Evolutionary conservation across 1,140 invertebrate species (phyloP).

Genomic region (Drosophila varians): DNA sequence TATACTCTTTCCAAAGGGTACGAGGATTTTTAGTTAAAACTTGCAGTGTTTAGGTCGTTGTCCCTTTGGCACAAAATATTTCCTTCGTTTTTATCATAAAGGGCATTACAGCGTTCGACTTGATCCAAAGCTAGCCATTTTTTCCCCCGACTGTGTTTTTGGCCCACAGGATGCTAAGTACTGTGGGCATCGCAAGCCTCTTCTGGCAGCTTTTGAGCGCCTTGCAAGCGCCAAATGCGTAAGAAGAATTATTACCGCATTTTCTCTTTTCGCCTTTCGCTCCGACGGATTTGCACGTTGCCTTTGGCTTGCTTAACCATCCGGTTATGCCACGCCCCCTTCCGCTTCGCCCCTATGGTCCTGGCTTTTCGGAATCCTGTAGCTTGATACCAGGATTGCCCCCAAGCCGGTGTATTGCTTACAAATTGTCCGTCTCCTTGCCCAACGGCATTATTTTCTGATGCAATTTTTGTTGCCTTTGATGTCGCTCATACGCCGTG

Average conservation of each 20-base stretch:
- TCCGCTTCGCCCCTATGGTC: background rate
- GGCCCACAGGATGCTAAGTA: background rate
- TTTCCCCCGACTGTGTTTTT: background rate
- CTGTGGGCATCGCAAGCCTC: constrained; percentile 20
- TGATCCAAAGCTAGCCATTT: background rate
- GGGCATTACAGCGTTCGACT: background rate
- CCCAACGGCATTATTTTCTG: constrained; percentile 46
- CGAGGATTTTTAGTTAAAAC: background rate
- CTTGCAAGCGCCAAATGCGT: constrained; percentile 46
- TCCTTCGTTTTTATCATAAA: too few species aligned
- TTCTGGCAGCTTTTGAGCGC: constrained; percentile 42
- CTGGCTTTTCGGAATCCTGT: background rate
- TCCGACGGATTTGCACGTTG: constrained; percentile 53
- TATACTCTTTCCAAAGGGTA: background rate
- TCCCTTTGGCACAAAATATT: too few species aligned
- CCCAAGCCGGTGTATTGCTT: constrained; percentile 50
- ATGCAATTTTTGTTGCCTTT: constrained; percentile 40
- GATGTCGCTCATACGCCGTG: constrained; percentile 67
- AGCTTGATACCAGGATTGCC: constrained; percentile 24
- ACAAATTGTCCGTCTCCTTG: constrained; percentile 60
- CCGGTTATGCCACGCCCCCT: constrained; percentile 27
- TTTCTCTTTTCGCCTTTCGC: constrained; percentile 21
- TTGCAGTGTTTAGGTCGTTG: too few species aligned
- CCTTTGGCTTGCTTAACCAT: constrained; percentile 55
- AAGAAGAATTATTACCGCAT: constrained; percentile 72